Percentiles rank a stretch among this genome's conserved stretches.
phyloP scores from a whole-genome alignment of 2,888 invertebrate species.

The Drosophila antonietae region DNA sequence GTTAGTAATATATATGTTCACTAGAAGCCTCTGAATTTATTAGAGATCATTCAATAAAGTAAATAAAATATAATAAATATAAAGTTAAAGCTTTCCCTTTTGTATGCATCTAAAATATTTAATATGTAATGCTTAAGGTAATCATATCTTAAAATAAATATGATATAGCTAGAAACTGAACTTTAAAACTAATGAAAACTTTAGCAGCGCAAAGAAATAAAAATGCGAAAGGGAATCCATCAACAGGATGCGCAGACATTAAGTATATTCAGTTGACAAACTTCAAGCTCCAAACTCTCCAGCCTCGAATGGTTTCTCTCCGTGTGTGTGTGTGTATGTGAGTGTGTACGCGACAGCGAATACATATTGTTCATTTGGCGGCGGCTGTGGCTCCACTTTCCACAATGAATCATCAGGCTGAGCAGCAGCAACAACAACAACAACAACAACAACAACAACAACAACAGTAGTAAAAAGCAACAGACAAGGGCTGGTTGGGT shows the following conservation, averaged over 20 bases:
- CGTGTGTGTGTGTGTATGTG: conserved; percentile 17
- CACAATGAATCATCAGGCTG: conserved; percentile 74
- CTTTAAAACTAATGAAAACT: conserved; percentile 11
- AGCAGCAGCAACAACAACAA: conserved; percentile 37
- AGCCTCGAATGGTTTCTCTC: conserved; percentile 12
- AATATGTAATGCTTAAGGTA: too few species aligned
- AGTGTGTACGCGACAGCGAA: conserved; percentile 27
- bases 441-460: conserved; percentile 25
- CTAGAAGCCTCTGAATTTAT: too few species aligned
- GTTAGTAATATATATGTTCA: too few species aligned
- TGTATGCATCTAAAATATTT: not conserved
- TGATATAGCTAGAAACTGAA: not conserved
- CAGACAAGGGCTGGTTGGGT: not conserved
- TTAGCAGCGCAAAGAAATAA: not conserved
- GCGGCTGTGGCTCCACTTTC: conserved; percentile 63
- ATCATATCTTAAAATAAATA: not conserved
- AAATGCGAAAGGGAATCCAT: conserved; percentile 49
- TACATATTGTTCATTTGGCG: conserved; percentile 56
- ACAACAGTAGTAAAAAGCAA: conserved; percentile 20
- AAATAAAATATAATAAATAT: too few species aligned
- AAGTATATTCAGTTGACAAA: conserved; percentile 61
- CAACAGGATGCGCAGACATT: conserved; percentile 58
- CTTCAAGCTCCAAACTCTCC: conserved; percentile 43
- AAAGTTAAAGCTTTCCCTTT: not conserved
- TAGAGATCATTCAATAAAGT: too few species aligned